A percentile compares a stretch with the other conserved stretches of the same genome.
Conservation (phyloP, 2,888 invertebrate genomes). For the Dynastes maya region DNA sequence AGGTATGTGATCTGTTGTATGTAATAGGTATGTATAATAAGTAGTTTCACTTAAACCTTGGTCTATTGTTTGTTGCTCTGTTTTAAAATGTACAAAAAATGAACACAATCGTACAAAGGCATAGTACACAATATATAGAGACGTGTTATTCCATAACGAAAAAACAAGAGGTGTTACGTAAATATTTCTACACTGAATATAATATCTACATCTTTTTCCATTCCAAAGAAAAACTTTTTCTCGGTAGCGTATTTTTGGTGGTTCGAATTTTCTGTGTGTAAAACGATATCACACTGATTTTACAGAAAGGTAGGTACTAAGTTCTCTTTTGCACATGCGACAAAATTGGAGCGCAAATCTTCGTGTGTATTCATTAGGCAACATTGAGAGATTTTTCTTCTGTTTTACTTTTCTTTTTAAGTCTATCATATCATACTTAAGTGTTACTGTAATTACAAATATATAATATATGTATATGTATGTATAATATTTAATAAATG, state of each 20-base stretch:
- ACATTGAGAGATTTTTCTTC: constrained; percentile 63
- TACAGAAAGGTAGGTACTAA: constrained; percentile 65
- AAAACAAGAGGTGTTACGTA: too few species aligned
- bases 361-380: constrained; percentile 62
- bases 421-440: constrained; percentile 56
- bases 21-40: constrained; percentile 56
- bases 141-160: not conserved
- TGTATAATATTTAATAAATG: constrained; percentile 56
- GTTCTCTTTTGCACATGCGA: constrained; percentile 62
- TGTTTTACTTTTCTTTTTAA: constrained; percentile 14
- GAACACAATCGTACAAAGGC: constrained; percentile 13
- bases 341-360: constrained; percentile 64
- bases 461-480: constrained; percentile 63
- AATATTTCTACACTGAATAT: too few species aligned
- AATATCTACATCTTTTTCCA: too few species aligned
- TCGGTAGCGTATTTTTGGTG: constrained; percentile 15
- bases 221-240: too few species aligned
- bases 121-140: not conserved
- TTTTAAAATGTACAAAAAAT: constrained; percentile 51
- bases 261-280: constrained; percentile 53
- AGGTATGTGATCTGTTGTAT: constrained; percentile 61
- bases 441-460: constrained; percentile 65
- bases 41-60: constrained; percentile 53
- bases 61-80: constrained; percentile 61
- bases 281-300: constrained; percentile 66